These are phyloP conservation scores for Peromyscus maniculatus DNA, from an alignment of 2,113 vertebrate genomes.

Conservation along the genomic window DNA sequence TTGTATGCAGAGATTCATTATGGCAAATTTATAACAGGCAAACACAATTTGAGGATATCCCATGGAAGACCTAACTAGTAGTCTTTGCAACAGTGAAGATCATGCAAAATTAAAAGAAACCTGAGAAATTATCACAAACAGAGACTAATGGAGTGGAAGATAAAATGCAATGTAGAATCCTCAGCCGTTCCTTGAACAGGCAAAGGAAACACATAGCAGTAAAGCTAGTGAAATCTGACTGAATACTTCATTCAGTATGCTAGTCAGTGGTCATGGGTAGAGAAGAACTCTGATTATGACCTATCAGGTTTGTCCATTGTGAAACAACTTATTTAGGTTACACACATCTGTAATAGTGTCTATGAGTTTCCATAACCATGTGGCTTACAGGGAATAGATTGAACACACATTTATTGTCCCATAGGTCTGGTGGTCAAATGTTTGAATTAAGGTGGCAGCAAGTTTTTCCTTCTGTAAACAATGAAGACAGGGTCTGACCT, in stretches of 20 bases:
- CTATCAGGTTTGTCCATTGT: neutral
- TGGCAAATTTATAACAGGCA: neutral
- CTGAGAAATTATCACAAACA: neutral
- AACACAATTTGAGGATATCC: neutral
- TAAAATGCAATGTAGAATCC: neutral
- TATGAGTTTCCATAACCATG: neutral
- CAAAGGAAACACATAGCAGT: neutral
- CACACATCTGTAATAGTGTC: neutral
- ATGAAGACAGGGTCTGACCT: neutral
- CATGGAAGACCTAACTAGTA: neutral
- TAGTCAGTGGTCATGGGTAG: neutral
- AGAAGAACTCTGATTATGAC: neutral
- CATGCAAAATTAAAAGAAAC: neutral
- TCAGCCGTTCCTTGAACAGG: neutral
- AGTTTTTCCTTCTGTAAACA: neutral
- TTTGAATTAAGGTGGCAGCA: neutral
- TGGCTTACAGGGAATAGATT: neutral
- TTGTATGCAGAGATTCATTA: neutral
- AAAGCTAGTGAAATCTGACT: neutral
- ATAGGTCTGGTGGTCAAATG: neutral
- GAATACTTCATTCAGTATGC: neutral
- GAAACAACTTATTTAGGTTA: neutral
- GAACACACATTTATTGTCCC: neutral
- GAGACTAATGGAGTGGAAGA: neutral
- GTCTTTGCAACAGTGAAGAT: neutral